Evolutionary conservation across 2,888 invertebrate genomes (phyloP).

Genomic region (Schrankia costaestrigalis): DNA sequence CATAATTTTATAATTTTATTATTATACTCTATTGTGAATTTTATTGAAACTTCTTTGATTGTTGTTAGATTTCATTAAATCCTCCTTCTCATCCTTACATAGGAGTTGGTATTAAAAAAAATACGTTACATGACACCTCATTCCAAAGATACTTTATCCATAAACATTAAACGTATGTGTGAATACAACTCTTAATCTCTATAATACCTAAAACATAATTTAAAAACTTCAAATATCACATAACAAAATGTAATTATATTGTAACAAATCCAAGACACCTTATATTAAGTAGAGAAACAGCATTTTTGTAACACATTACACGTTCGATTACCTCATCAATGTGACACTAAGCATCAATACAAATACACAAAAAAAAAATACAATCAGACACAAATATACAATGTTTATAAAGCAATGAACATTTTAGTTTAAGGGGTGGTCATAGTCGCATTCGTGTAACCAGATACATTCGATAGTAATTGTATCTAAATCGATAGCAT

Average conservation of each 20-base stretch:
- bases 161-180: too few species aligned
- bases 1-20: too few species aligned
- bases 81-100: too few species aligned
- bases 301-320: constrained; percentile 19
- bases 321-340: constrained; percentile 21
- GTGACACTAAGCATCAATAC: constrained; percentile 20
- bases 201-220: too few species aligned
- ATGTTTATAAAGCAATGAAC: constrained; percentile 34
- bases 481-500: constrained; percentile 66
- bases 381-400: constrained; percentile 30
- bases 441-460: constrained; percentile 44
- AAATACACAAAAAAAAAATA: constrained; percentile 16
- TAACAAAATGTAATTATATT: constrained; percentile 13
- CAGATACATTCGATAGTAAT: constrained; percentile 58
- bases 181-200: too few species aligned
- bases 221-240: too few species aligned
- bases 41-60: too few species aligned
- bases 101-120: too few species aligned
- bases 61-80: too few species aligned
- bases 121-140: too few species aligned
- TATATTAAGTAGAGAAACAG: constrained; percentile 18
- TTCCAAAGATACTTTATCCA: too few species aligned
- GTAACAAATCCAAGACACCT: constrained; percentile 35
- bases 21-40: too few species aligned
- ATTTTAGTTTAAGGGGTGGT: constrained; percentile 38